Evolutionary conservation across 2,797 vertebrate species (phyloP).

Genomic region (Prunella strophiata): DNA sequence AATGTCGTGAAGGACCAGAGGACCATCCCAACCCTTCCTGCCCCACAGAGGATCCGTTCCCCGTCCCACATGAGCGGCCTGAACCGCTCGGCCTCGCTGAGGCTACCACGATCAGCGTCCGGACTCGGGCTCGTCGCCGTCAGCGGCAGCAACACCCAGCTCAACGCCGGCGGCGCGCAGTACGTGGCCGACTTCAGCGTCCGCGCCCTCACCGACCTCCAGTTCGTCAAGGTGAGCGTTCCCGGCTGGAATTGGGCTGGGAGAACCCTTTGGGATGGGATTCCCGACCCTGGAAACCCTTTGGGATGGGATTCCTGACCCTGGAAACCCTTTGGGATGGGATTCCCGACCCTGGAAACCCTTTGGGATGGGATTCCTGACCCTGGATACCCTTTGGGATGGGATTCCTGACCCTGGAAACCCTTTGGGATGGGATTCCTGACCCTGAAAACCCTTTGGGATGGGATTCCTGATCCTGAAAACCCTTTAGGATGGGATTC

Average conservation of each 20-base stretch:
- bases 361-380: background rate
- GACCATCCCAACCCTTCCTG: rapidly evolving
- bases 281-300: too few relatives aligned
- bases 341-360: background rate
- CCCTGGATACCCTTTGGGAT: too few relatives aligned
- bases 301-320: too few relatives aligned
- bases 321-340: background rate
- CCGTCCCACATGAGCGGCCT: constrained; percentile 84
- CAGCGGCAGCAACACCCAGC: constrained; percentile 86
- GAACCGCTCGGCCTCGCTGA: constrained; percentile 89
- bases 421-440: too few relatives aligned
- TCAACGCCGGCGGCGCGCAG: constrained; percentile 76
- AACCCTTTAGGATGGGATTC: too few relatives aligned
- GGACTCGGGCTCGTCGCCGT: constrained; percentile 75
- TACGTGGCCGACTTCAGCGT: constrained; percentile 93
- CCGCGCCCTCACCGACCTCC: constrained; percentile 88
- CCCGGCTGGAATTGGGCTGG: rapidly evolving
- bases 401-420: too few relatives aligned
- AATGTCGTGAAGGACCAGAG: rapidly evolving
- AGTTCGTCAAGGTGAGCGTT: constrained; percentile 87
- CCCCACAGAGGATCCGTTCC: constrained; percentile 84
- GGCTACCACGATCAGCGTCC: constrained; percentile 79
- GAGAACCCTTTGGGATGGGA: rapidly evolving
- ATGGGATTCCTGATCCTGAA: too few relatives aligned
- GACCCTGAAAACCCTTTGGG: too few relatives aligned